Conservation (phyloP, 1,140 invertebrate genomes). For the Calephelis virginiensis region DNA sequence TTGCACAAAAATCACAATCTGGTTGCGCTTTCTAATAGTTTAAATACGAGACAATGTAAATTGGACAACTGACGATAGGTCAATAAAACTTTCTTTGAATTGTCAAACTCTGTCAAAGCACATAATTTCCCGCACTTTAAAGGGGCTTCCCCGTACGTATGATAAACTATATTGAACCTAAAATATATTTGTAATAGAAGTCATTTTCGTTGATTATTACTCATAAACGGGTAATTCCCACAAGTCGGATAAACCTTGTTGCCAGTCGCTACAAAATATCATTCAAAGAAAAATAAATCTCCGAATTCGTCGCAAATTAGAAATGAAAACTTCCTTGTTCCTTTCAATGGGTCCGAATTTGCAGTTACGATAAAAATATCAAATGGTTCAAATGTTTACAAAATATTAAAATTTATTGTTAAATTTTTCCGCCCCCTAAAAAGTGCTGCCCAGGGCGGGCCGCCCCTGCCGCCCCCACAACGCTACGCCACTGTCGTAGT, state of each 20-base stretch:
- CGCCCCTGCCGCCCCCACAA: no score
- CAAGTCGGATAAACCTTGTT: background rate
- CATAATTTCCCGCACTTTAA: background rate
- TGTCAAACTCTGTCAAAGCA: background rate
- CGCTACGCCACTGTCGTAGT: no score
- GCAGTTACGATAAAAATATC: no score
- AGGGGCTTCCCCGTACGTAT: background rate
- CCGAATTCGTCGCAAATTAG: background rate
- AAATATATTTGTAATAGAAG: slow-evolving; percentile 11
- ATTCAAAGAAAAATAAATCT: background rate
- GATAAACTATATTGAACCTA: background rate
- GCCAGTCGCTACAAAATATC: slow-evolving; percentile 7
- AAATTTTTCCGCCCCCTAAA: no score
- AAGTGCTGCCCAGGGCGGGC: no score
- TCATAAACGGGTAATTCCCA: slow-evolving; percentile 1
- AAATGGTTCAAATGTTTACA: no score
- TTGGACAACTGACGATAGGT: background rate
- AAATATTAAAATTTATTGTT: no score
- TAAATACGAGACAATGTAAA: background rate
- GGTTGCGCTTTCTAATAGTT: background rate
- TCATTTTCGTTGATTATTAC: background rate
- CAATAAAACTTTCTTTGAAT: background rate
- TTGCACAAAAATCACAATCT: background rate
- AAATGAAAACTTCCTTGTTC: no score
- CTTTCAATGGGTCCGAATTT: no score